Conservation (phyloP, 2,888 invertebrate species). For the Drosophila falleni region DNA sequence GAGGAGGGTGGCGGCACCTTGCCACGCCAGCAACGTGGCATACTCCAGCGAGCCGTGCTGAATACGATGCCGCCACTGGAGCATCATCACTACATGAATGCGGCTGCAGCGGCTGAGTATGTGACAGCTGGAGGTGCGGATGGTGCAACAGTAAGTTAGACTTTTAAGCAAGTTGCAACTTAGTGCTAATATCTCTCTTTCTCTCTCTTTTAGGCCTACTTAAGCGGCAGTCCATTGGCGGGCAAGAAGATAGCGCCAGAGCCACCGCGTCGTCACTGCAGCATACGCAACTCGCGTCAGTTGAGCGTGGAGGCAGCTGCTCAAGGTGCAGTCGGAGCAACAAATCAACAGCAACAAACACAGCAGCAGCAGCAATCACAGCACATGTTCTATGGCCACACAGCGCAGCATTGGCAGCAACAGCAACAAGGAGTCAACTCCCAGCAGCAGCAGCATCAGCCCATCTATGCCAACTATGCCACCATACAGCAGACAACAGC, state of each 20-base stretch:
- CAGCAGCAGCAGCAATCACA: conserved; percentile 43
- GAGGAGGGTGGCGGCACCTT: conserved; percentile 93
- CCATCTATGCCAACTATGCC: conserved; percentile 85
- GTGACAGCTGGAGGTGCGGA: conserved; percentile 73
- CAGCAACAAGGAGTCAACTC: conserved; percentile 28
- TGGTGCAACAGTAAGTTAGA: conserved; percentile 54
- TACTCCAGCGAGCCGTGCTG: conserved; percentile 83
- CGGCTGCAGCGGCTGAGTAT: conserved; percentile 84
- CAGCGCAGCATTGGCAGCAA: conserved; percentile 67
- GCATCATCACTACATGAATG: conserved; percentile 85
- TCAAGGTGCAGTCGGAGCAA: conserved; percentile 44
- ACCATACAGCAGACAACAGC: conserved; percentile 88
- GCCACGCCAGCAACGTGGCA: conserved; percentile 90
- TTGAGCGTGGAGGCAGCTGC: conserved; percentile 52
- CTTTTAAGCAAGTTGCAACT: background rate
- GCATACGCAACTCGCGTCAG: conserved; percentile 84
- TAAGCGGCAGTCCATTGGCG: conserved; percentile 90
- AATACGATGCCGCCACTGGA: conserved; percentile 84
- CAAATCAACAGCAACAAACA: conserved; percentile 29
- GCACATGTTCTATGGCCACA: conserved; percentile 68
- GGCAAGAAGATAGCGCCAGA: conserved; percentile 93
- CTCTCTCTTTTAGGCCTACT: conserved; percentile 85
- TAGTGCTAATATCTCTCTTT: background rate
- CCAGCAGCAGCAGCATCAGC: conserved; percentile 74
- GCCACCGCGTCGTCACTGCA: conserved; percentile 91